Base-by-base conservation (phyloP, 2,113 vertebrate species). In the Corydoras maculifer region DNA sequence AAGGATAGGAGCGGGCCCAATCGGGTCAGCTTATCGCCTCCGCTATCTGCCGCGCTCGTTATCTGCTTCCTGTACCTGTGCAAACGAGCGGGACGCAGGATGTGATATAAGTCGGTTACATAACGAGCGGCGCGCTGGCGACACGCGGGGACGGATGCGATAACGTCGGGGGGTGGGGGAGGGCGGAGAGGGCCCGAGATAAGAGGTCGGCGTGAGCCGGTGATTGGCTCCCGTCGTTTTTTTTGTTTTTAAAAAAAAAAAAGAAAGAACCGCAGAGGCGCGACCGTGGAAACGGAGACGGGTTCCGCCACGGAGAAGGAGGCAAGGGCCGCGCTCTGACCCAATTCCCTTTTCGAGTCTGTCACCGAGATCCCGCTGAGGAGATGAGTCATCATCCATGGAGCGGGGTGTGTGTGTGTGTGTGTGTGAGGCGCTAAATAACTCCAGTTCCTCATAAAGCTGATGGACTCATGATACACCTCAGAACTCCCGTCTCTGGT, bases 341-440 rank as follows among this genome's bases (percentile, higher is more conserved):
- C 66, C 70, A 75, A 72, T 65, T 77, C 57, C 29, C 58, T 31
- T 71, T n/a, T 9, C 35, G 53, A 58, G 69, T 72, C 74, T 72
- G 72, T 74, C 65, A 61, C 65, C 2, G 15, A 78, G 73, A 73
- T 72, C 65, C 73, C 57, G 71, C 62, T 58, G 65, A 73, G 65
- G 59, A 58, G 65, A 78, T 75, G 77, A 78, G 65, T 78, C 73
- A 78, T 75, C 77, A 11, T 61, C 13, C 9, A 15, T 62, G 50
- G 58, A 61, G 9, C 5, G 59, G 55, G 14, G 9, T 3, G 14
- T 31, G 12, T 6, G n/a, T 43, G 35, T 43, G 35, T 43, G 35
- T 43, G 35, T 25, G 18, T 25, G 18, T 25, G 18, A 25, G 25
- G n/a, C 2, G 2, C 53, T 48, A 57, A 25, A 58, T 31, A 2